phyloP scores from a whole-genome alignment of 2,888 invertebrate genomes.

The Plagodis pulveraria region DNA sequence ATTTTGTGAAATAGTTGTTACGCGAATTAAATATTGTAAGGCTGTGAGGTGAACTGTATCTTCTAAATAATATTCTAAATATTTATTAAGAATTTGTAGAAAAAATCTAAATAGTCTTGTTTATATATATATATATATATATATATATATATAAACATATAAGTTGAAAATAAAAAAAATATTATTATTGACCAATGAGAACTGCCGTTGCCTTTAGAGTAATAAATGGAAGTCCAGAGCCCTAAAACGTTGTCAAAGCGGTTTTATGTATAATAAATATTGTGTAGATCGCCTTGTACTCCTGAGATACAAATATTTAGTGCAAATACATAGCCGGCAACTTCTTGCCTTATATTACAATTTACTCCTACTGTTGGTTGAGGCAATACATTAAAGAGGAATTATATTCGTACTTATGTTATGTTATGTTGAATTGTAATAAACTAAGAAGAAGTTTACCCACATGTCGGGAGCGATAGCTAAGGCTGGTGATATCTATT shows the following conservation, averaged over 20 bases:
- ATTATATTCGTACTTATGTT: slow-evolving; percentile 3
- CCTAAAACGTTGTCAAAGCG: neutral
- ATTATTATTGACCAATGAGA: neutral
- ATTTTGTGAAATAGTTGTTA: neutral
- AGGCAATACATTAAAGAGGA: no score
- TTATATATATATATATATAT: no score
- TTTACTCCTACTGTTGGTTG: no score
- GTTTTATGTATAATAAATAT: neutral
- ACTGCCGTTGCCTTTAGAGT: neutral
- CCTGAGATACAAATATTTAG: no score
- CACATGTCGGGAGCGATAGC: slow-evolving; percentile 50
- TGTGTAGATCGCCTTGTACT: neutral
- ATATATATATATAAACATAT: no score
- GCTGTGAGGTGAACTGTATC: slow-evolving; percentile 18
- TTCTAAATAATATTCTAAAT: slow-evolving; percentile 20
- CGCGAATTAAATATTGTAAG: slow-evolving; percentile 5
- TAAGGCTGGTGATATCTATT: slow-evolving; percentile 76
- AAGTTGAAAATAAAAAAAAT: no score
- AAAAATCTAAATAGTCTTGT: no score
- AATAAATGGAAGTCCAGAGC: neutral
- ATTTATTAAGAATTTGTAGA: slow-evolving; percentile 7
- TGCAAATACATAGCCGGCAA: neutral
- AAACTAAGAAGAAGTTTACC: slow-evolving; percentile 36
- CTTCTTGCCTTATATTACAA: neutral
- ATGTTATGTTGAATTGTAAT: slow-evolving; percentile 17